Evolutionary conservation across 2,888 invertebrate species (phyloP), one percentile per base, ranked within the genome.

Genomic region (Andrena trimmerana): DNA sequence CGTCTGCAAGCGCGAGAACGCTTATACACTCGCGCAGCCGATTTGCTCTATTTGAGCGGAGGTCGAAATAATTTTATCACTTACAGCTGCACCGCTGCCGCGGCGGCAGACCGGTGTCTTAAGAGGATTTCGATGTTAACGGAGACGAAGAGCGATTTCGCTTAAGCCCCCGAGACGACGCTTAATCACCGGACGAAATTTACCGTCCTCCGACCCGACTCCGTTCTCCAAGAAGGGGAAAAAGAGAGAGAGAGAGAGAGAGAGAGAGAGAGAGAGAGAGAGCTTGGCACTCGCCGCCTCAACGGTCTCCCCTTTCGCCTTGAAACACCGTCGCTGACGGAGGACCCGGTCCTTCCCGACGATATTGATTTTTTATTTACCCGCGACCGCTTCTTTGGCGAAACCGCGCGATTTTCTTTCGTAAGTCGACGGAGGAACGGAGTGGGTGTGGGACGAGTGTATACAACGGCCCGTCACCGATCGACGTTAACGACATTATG

Each of bases 41-140:
- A 79, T 88, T 88, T 86, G 79, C 79, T 86, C 88, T 86, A 79
- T 83, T 88, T 88, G 74, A 86, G 78, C 79, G 69, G 82, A 77
- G 86, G 78, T 86, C 86, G 89, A 88, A 90, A 91, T 90, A 89
- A 88, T 88, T 88, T 88, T 88, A 89, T 89, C 89, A 86, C 88
- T 87, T 88, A 87, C 89, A 88, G 88, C 88, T 88, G 88, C 84
- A 76, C 52, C 77, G 68, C 63, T 42, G 67, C 67, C 69, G 75
- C 57, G 74, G 66, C 81, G 83, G 79, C 83, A 85, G 52, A 36
- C 76, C 69, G 76, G 54, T 82, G 86, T 87, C 88, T 87, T 86
- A 87, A 85, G 87, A 89, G 86, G 84, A 84, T 88, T 89, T 90
- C 86, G 84, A 88, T 86, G 87, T 86, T 86, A 86, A 86, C 88